A percentile compares a stretch with the other conserved stretches of the same genome.
Evolutionary conservation across 2,797 vertebrate genomes (phyloP).

Genomic region (Pangasius sanitwongsei): DNA sequence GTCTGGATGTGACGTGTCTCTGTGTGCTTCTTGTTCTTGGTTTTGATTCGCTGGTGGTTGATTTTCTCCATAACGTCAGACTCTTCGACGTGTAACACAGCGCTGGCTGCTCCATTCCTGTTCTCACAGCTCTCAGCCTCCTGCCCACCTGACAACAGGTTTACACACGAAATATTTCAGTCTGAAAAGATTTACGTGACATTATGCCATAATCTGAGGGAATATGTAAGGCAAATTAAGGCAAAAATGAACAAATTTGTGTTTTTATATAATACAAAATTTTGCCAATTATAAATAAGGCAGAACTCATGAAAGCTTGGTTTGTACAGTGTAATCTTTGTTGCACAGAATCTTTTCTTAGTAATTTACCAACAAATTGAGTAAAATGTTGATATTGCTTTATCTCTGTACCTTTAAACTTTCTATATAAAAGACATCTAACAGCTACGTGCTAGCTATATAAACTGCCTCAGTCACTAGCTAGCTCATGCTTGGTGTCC

Average conservation of each 20-base stretch:
- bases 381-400: background rate
- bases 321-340: background rate
- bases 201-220: background rate
- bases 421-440: too few relatives aligned
- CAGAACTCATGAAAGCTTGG: background rate
- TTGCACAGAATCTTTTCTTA: background rate
- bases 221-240: background rate
- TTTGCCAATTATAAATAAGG: background rate
- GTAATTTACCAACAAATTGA: background rate
- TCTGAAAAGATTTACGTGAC: background rate
- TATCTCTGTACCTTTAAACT: background rate
- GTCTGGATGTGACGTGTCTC: conserved; percentile 87
- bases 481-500: background rate
- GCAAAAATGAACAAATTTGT: background rate
- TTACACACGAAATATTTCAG: background rate
- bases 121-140: conserved; percentile 80
- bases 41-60: conserved; percentile 83
- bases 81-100: conserved; percentile 82
- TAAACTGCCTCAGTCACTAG: background rate
- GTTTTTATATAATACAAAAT: background rate
- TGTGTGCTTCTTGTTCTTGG: conserved; percentile 76
- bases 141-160: conserved; percentile 54
- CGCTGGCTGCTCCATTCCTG: conserved; percentile 84
- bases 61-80: conserved; percentile 69
- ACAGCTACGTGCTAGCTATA: too few relatives aligned